Conservation (phyloP, 2,888 invertebrate species). For the Ennomos quercinarius region DNA sequence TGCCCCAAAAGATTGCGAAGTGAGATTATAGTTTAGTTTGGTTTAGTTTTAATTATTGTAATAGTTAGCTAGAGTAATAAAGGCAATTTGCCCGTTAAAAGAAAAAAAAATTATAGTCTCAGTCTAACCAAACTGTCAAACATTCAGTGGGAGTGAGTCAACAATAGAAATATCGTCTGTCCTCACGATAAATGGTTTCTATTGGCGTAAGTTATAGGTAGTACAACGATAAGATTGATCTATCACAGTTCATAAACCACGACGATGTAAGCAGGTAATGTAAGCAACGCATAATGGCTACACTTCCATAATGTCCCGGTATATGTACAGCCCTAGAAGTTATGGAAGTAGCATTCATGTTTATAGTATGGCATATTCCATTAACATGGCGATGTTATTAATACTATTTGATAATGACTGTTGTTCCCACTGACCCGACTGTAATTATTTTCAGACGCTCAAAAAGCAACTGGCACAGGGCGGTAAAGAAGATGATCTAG, state of each 20-base stretch:
- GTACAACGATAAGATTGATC: neutral
- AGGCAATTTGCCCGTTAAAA: too few relatives aligned
- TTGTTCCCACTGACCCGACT: neutral
- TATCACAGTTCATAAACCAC: neutral
- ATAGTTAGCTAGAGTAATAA: too few relatives aligned
- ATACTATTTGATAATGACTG: neutral
- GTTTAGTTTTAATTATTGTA: too few relatives aligned
- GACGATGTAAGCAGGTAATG: slow-evolving; percentile 1
- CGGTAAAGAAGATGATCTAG: slow-evolving; percentile 73
- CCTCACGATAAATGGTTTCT: too few relatives aligned
- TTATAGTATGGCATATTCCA: slow-evolving; percentile 6
- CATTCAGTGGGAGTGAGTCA: too few relatives aligned
- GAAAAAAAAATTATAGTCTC: too few relatives aligned
- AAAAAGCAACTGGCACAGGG: slow-evolving; percentile 73
- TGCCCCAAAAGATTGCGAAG: too few relatives aligned
- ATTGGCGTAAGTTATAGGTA: too few relatives aligned
- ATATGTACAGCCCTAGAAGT: neutral
- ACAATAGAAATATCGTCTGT: too few relatives aligned
- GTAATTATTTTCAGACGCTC: slow-evolving; percentile 63
- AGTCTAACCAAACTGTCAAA: too few relatives aligned
- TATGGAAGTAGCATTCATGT: slow-evolving; percentile 14
- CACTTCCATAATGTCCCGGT: slow-evolving; percentile 4
- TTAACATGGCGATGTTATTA: slow-evolving; percentile 1
- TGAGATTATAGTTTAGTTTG: too few relatives aligned
- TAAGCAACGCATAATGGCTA: slow-evolving; percentile 23